Evolutionary conservation across 2,113 vertebrate genomes (phyloP), one percentile per base, ranked within the genome.

Genomic region (Ammodytes marinus): DNA sequence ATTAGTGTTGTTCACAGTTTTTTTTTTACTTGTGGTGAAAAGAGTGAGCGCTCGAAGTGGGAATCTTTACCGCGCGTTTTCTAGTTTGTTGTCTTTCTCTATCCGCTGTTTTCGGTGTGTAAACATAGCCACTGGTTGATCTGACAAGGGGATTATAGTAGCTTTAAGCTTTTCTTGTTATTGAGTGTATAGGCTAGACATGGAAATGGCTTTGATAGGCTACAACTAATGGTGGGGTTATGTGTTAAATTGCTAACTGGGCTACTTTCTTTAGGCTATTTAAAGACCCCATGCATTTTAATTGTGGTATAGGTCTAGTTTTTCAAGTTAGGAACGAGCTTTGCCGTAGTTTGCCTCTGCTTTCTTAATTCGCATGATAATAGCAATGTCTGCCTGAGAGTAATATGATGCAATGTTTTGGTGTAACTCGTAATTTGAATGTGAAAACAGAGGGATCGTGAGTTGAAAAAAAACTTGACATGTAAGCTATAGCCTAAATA

Each of bases 11-110:
- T 59, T 15, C n/a, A 37, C 42, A 8, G 55, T 64, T 60, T 59
- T 57, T 64, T 60, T 59, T 57, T 43, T 49, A 12, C 19, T 78
- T 58, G 46, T 35, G 49, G 27, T 74, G 12, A 66, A 74, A 46
- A 37, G 17, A 52, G 50, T 52, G 27, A 67, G 13, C 72, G 35
- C 37, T 77, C 60, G 46, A 37, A 75, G 55, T 72, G 14, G 7
- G 67, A 76, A 78, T 54, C 39, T 68, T n/a, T 65, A 91, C 91
- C 91, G 91, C 92, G 91, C 92, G 85, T 93, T 94, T 93, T 93
- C 90, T 27, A 83, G 69, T 83, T 90, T 92, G 93, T 92, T 90
- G 85, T 88, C 45, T 84, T 17, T 77, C 82, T 11, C 63, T 63
- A 52, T 80, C 73, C 68, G 77, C 64, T 77, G 76, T 73, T 83